Evolutionary conservation across 2,113 vertebrate genomes (phyloP), one percentile per base, ranked within the genome.

Genomic region (Odontophorus gujanensis): DNA sequence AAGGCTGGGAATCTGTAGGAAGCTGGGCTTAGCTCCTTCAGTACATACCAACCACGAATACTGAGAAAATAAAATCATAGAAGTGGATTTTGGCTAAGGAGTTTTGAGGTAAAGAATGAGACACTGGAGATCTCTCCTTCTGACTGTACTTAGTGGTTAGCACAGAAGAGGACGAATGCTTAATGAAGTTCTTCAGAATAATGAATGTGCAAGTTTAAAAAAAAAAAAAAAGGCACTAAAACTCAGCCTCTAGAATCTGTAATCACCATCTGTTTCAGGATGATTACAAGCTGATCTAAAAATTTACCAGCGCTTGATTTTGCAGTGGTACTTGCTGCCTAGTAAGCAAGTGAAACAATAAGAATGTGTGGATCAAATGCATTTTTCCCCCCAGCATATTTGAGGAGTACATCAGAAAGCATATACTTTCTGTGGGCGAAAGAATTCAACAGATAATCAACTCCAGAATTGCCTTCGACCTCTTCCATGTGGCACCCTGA

Each of bases 221-320:
- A 50, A 48, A 48, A 65, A 63, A 66, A 72, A n/a, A 18, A 40
- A 43, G 4, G 11, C 32, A 34, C 38, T 32, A 22, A 36, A 21
- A 59, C n/a, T n/a, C 36, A 34, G 24, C 51, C 81, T 80, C 55
- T 66, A 50, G 87, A 87, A 91, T 95, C 75, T 81, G 76, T 94
- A 84, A 90, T 94, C 40, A 0, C 96, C 95, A 96, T 96, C 93
- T 96, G 93, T 94, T 95, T 94, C 86, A 57, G 88, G 83, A 85
- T 92, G 92, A 92, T 96, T 94, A 85, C 75, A 96, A 82, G 87
- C 79, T 89, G 93, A 92, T 96, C 85, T 90, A 76, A 82, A 96
- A 94, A 94, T 87, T 89, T 63, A 80, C 42, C 67, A 74, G 59
- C 4, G 67, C 63, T 72, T 77, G 71, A 80, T 81, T 92, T 93